Conservation (phyloP, 2,888 invertebrate species). For the Coenonympha glycerion region DNA sequence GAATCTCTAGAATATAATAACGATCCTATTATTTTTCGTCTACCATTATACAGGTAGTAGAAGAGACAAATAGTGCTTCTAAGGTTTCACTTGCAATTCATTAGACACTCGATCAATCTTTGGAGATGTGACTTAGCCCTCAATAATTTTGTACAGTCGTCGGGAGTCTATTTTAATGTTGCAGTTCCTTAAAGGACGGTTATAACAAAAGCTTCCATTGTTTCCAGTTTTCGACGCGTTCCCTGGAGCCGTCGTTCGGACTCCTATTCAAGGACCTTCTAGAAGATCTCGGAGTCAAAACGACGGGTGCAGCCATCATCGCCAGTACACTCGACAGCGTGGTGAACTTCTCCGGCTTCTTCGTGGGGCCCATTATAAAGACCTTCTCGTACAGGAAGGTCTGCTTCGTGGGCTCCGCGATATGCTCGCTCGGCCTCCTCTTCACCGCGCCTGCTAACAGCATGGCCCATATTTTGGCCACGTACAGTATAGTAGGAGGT, state of each 20-base stretch:
- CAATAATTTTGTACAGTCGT: too few species aligned
- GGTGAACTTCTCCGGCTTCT: slow-evolving; percentile 86
- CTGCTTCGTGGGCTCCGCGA: slow-evolving; percentile 79
- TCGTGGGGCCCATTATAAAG: slow-evolving; percentile 85
- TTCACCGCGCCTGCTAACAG: slow-evolving; percentile 81
- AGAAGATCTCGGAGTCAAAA: slow-evolving; percentile 80
- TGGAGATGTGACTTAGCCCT: too few species aligned
- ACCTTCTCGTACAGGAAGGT: slow-evolving; percentile 84
- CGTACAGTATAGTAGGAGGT: slow-evolving; percentile 86
- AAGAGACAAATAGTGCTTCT: too few species aligned
- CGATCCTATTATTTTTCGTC: too few species aligned
- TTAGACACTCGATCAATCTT: too few species aligned
- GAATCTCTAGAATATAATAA: too few species aligned
- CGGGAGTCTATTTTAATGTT: too few species aligned
- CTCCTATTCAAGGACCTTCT: slow-evolving; percentile 85
- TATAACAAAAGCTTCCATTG: too few species aligned
- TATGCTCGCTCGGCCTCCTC: slow-evolving; percentile 80
- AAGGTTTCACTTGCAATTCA: too few species aligned
- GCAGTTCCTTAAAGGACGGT: too few species aligned
- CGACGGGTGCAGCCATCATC: slow-evolving; percentile 84
- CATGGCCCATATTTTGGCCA: slow-evolving; percentile 82
- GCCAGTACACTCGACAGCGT: slow-evolving; percentile 85
- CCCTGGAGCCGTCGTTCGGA: slow-evolving; percentile 87
- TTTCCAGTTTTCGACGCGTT: slow-evolving; percentile 85
- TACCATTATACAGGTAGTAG: too few species aligned